Percentiles rank a stretch among this genome's conserved stretches.
phyloP scores from a whole-genome alignment of 2,888 invertebrate genomes.

The Acleris laterana region DNA sequence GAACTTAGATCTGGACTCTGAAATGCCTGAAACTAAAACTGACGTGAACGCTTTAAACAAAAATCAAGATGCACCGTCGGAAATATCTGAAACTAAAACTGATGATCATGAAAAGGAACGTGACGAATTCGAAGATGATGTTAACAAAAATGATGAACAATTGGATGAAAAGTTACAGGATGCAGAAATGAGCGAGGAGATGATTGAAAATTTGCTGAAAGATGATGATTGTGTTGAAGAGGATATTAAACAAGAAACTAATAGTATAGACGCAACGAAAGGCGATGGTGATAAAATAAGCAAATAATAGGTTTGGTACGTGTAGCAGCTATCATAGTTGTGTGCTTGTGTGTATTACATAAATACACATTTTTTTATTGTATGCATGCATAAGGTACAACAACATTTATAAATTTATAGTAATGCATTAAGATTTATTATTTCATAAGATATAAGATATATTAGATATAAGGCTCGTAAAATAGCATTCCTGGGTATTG shows the following conservation, averaged over 20 bases:
- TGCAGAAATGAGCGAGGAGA: slow-evolving; percentile 67
- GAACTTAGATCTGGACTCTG: not conserved
- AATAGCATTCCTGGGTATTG: slow-evolving; percentile 33
- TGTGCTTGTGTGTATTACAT: not conserved
- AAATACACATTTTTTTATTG: not conserved
- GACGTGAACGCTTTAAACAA: not conserved
- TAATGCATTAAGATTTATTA: slow-evolving; percentile 29
- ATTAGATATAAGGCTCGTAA: slow-evolving; percentile 20
- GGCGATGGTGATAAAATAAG: slow-evolving; percentile 42
- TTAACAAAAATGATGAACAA: slow-evolving; percentile 21
- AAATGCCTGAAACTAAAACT: slow-evolving; percentile 35
- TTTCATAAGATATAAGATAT: slow-evolving; percentile 6
- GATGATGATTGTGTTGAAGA: slow-evolving; percentile 52
- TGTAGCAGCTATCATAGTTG: no score
- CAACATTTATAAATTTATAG: slow-evolving; percentile 10
- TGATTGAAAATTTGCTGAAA: slow-evolving; percentile 66
- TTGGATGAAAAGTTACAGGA: slow-evolving; percentile 54
- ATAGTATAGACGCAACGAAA: slow-evolving; percentile 43
- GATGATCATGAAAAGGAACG: slow-evolving; percentile 11
- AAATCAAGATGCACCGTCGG: slow-evolving; percentile 10
- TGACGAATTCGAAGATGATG: slow-evolving; percentile 2
- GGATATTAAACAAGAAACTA: slow-evolving; percentile 40
- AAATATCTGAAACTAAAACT: slow-evolving; percentile 35
- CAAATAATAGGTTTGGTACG: not conserved
- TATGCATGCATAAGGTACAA: slow-evolving; percentile 13